Evolutionary conservation across 2,888 invertebrate species (phyloP).

Genomic region (Coelinius sp.): DNA sequence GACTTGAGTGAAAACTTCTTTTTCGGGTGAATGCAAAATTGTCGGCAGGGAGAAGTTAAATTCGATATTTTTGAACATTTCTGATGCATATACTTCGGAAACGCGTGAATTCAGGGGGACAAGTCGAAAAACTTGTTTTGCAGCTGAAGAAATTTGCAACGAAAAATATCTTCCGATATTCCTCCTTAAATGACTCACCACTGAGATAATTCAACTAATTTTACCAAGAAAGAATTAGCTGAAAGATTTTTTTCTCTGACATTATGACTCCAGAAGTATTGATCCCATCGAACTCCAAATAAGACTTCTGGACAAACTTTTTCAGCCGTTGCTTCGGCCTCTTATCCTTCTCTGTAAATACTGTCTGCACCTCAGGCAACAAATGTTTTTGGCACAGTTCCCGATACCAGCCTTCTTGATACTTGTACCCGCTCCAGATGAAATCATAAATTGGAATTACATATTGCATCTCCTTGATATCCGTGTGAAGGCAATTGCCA

Average conservation of each 20-base stretch:
- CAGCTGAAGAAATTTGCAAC: too few relatives aligned
- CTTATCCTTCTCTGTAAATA: neutral
- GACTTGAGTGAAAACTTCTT: too few relatives aligned
- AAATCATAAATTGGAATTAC: slow-evolving; percentile 16
- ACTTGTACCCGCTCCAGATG: slow-evolving; percentile 13
- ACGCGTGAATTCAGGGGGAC: too few relatives aligned
- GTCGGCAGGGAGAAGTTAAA: too few relatives aligned
- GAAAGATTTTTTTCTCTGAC: neutral
- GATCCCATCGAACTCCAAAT: neutral
- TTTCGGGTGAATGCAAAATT: too few relatives aligned
- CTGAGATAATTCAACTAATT: too few relatives aligned
- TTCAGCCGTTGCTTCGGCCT: neutral
- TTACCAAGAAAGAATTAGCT: too few relatives aligned
- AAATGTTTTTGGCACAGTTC: slow-evolving; percentile 19
- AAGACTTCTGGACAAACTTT: neutral
- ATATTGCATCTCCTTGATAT: slow-evolving; percentile 22
- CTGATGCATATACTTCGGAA: too few relatives aligned
- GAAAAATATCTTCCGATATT: too few relatives aligned
- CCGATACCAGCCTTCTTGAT: slow-evolving; percentile 1
- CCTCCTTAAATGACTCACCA: too few relatives aligned
- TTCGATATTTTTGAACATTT: too few relatives aligned
- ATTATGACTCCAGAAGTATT: neutral
- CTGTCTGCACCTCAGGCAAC: slow-evolving; percentile 10
- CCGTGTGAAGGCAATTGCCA: slow-evolving; percentile 3
- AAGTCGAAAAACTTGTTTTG: too few relatives aligned